Evolutionary conservation across 1,140 invertebrate species (phyloP), one percentile per base, ranked within the genome.

Genomic region (Lepidotrigona ventralis): DNA sequence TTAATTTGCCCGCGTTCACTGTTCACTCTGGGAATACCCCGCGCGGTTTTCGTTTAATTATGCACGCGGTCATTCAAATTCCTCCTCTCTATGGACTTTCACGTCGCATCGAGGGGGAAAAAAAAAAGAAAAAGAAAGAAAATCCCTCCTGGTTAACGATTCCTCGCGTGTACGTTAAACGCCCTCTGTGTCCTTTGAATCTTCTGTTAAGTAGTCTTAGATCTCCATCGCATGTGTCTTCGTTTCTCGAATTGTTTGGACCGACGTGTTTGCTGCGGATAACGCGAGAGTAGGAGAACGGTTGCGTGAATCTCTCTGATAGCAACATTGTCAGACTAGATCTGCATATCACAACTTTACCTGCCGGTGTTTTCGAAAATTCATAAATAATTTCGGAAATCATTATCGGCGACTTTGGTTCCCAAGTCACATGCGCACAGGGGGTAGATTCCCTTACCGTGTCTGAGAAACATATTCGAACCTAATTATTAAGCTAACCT

Each of bases 21-120:
- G 58, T 79, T 58, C 23, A 19, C n/a, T 54, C 77, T 58, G 23
- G 17, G 3, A 15, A 14, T 0, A 19, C 29, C 15, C 15, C 39
- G 56, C 64, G 21, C 11, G 46, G 53, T 68, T 75, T 77, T 70
- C 68, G 64, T 82, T 83, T 69, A 83, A 69, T 83, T 78, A 63
- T 33, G 15, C 46, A 58, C 63, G 39, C 46, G 26, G 19, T 23
- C 17, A 58, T 46, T 53, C 54, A 51, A 58, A 64, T 74, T 33
- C 19, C 58, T 46, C 53, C 58, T 58, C 58, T 8, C 6, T 17
- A 14, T 21, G 3, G 12, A 39, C 15, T 15, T 15, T 17, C 15
- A 14, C 15, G 12, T 9, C 56, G 73, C 39, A 46, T 21, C n/a
- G 29, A 6, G 1, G 46, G 4, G 26, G n/a, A 63, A n/a, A 46